Evolutionary conservation across 2,113 vertebrate genomes (phyloP).

Genomic region (Cygnus buccinator): DNA sequence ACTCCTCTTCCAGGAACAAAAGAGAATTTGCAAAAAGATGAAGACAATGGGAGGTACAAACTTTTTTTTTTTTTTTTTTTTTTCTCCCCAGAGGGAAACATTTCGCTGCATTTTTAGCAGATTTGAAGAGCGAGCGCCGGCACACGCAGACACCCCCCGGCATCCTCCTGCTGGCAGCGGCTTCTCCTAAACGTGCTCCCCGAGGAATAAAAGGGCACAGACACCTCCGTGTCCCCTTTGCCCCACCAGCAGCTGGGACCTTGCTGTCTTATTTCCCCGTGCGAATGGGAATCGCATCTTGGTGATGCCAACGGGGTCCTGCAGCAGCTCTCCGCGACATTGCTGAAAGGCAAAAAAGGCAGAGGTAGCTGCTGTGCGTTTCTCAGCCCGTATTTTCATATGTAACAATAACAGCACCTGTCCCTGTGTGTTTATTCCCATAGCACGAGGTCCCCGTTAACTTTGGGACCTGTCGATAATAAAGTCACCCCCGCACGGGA

Average conservation of each 20-base stretch:
- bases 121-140: not conserved
- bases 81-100: not conserved
- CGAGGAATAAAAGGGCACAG: not conserved
- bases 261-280: not conserved
- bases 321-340: not conserved
- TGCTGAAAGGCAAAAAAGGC: not conserved
- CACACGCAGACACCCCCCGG: rapidly evolving
- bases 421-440: not conserved
- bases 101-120: not conserved
- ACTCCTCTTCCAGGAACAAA: not conserved
- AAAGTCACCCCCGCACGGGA: not conserved
- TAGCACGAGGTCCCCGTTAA: not conserved
- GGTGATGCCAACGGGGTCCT: not conserved
- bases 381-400: not conserved
- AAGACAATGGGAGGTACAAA: not conserved
- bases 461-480: not conserved
- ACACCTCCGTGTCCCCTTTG: rapidly evolving
- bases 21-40: not conserved
- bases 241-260: not conserved
- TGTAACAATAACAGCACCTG: not conserved
- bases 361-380: not conserved
- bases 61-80: not conserved
- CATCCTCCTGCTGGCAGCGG: not conserved
- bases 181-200: not conserved
- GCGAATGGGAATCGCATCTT: not conserved